These are phyloP conservation scores for Polietes domitor DNA, from an alignment of 2,888 invertebrate species.

Conservation along the genomic window DNA sequence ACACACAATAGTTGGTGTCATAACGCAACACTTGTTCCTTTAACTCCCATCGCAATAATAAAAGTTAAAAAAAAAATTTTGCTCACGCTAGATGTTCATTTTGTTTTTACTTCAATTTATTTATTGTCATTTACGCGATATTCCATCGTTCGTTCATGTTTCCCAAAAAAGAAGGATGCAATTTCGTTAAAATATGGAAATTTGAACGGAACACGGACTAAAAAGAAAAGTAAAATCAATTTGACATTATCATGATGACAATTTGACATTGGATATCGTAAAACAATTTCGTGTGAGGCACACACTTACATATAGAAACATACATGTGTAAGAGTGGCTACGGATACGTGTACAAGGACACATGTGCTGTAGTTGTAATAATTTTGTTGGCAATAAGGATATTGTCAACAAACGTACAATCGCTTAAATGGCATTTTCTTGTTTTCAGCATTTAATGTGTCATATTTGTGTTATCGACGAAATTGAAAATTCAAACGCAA, in stretches of 20 bases:
- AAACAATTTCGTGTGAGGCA: constrained; percentile 57
- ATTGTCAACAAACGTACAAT: constrained; percentile 58
- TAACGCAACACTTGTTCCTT: too few relatives aligned
- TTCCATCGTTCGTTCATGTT: too few relatives aligned
- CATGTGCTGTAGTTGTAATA: constrained; percentile 4
- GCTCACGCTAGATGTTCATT: too few relatives aligned
- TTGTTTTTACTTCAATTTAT: too few relatives aligned
- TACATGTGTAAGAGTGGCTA: too few relatives aligned
- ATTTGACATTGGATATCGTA: constrained; percentile 66
- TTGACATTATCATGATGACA: constrained; percentile 67
- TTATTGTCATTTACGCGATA: too few relatives aligned
- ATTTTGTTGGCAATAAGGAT: constrained; percentile 22
- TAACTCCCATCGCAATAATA: too few relatives aligned
- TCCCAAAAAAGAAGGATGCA: not conserved
- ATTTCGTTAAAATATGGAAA: constrained; percentile 16
- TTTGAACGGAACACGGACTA: not conserved
- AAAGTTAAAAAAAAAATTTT: too few relatives aligned
- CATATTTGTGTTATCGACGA: constrained; percentile 48
- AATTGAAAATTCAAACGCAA: not conserved
- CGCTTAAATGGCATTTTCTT: constrained; percentile 50
- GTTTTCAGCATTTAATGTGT: constrained; percentile 49
- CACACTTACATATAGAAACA: not conserved
- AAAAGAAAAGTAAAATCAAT: constrained; percentile 61
- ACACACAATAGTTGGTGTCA: too few relatives aligned
- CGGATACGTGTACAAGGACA: not conserved